Percentiles rank a stretch among this genome's conserved stretches.
Evolutionary conservation across 2,888 invertebrate species (phyloP).

Genomic region (Platypus cylindrus): DNA sequence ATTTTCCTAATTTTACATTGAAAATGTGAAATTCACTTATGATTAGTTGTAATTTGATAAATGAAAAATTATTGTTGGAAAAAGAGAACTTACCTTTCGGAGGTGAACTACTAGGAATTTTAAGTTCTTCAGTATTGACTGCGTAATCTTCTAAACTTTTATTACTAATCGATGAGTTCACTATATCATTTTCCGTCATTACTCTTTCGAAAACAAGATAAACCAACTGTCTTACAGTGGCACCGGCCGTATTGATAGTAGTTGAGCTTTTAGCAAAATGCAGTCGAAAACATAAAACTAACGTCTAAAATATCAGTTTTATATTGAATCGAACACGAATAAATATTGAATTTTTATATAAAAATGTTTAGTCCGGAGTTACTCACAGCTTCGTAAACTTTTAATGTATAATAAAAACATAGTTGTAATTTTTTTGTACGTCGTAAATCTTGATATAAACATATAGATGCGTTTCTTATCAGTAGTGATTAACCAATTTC

Average conservation of each 20-base stretch:
- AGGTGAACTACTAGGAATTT: constrained; percentile 60
- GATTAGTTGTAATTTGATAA: constrained; percentile 2
- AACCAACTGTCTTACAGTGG: constrained; percentile 90
- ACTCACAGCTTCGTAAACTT: too few relatives aligned
- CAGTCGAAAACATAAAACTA: constrained; percentile 93
- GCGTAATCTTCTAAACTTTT: constrained; percentile 31
- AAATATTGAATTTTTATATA: too few relatives aligned
- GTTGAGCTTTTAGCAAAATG: constrained; percentile 90
- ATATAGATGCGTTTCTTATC: too few relatives aligned
- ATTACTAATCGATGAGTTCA: constrained; percentile 24
- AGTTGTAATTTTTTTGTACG: too few relatives aligned
- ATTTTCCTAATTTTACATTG: too few relatives aligned
- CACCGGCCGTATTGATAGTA: constrained; percentile 94
- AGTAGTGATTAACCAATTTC: too few relatives aligned
- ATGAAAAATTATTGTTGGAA: neutral
- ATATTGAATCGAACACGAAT: too few relatives aligned
- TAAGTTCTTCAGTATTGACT: constrained; percentile 66
- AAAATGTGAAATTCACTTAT: too few relatives aligned
- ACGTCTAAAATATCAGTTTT: constrained; percentile 45
- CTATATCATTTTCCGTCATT: constrained; percentile 57
- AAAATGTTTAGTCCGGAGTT: too few relatives aligned
- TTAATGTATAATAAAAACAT: too few relatives aligned
- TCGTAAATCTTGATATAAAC: too few relatives aligned
- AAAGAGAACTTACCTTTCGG: constrained; percentile 45
- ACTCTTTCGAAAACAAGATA: constrained; percentile 84